Evolutionary conservation across 2,113 vertebrate genomes (phyloP), one percentile per base, ranked within the genome.

Genomic region (Apteryx owenii): DNA sequence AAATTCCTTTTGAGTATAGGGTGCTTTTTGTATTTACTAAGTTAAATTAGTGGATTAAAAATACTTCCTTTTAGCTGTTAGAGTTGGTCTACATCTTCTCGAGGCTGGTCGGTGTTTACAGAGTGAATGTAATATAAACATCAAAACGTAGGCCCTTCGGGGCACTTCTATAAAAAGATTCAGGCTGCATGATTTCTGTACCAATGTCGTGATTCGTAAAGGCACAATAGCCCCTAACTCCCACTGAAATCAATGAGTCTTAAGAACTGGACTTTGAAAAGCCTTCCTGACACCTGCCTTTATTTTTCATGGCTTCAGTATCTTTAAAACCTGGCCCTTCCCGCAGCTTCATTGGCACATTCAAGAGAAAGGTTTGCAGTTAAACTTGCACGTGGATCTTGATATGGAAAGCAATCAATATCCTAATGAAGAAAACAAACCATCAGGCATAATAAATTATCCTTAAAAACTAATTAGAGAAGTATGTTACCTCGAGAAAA

Each of bases 291-390:
- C 8, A 11, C 10, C 6, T 44, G 29, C 42, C 36, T 75, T 23
- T 31, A 23, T 56, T 70, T 86, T 42, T 10, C 15, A 21, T 65
- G 21, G 3, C 31, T 79, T 72, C 14, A 38, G 2, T 7, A 7
- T 15, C 8, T 90, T 60, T 64, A 53, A 68, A 84, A 60, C 5
- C 60, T 18, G 3, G 0, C 38, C 14, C 26, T 64, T 72, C 13
- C 5, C 14, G 3, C 0, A 0, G 42, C 79, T 65, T 51, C 7
- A 0, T 1, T 12, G 60, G n/a, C 23, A 28, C 8, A 7, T 22
- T 48, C 50, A 8, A 68, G 53, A 53, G 33, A 36, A 40, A 64
- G 10, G 3, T 4, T 71, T 50, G 7, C 33, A 44, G 33, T 50
- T 51, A 48, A 81, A 56, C 7, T 61, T 50, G 2, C 13, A 16